Evolutionary conservation across 2,888 invertebrate species (phyloP).

Genomic region (Cephus spinipes): DNA sequence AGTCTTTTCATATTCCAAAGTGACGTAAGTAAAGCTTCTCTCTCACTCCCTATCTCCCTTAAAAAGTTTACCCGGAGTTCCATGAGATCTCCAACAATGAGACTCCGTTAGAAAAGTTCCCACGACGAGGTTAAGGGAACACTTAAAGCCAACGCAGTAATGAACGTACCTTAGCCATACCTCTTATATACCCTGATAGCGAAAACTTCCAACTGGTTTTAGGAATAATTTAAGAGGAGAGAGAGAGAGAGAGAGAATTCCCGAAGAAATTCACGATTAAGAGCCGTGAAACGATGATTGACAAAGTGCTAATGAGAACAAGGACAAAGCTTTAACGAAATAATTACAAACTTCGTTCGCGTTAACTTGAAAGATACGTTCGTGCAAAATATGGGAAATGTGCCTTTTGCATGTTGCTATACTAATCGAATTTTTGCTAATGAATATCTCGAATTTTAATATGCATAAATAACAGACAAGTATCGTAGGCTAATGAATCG

Average conservation of each 20-base stretch:
- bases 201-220: not conserved
- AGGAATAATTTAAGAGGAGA: not conserved
- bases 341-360: not conserved
- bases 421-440: too few relatives aligned
- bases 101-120: not conserved
- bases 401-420: too few relatives aligned
- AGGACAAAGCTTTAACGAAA: not conserved
- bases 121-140: not conserved
- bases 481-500: too few relatives aligned
- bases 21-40: not conserved
- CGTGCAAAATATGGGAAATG: not conserved
- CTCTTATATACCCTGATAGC: not conserved
- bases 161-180: not conserved
- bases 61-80: not conserved
- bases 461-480: too few relatives aligned
- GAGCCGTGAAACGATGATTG: not conserved
- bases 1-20: not conserved
- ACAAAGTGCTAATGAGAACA: not conserved
- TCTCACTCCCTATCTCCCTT: not conserved
- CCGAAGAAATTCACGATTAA: not conserved
- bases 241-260: not conserved
- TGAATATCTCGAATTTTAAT: too few relatives aligned
- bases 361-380: not conserved
- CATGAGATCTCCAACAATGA: not conserved
- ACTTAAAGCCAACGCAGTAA: slow-evolving; percentile 5